A percentile compares a stretch with the other conserved stretches of the same genome.
phyloP scores from a whole-genome alignment of 1,140 invertebrate species.

The Drosophila busckii region DNA sequence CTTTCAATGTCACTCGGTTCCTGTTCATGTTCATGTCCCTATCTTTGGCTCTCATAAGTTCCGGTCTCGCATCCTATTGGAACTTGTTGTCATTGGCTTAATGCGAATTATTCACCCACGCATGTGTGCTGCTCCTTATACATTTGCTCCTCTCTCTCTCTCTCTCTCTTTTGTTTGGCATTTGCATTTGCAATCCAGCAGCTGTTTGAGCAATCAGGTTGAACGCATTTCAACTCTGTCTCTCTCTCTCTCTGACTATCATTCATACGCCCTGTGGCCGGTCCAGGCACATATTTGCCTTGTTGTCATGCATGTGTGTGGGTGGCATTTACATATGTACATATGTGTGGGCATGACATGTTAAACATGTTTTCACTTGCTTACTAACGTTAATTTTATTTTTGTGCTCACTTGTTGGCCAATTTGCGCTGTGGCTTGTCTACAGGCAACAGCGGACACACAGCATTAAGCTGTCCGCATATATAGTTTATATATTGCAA shows the following conservation, averaged over 20 bases:
- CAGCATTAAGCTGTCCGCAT: too few species aligned
- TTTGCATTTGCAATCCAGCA: conserved; percentile 49
- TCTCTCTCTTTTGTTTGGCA: too few species aligned
- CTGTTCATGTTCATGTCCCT: too few species aligned
- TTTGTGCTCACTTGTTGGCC: conserved; percentile 30
- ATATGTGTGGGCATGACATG: conserved; percentile 42
- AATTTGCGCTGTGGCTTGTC: conserved; percentile 27
- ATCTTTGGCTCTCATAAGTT: too few species aligned
- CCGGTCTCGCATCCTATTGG: too few species aligned
- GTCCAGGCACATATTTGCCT: not conserved
- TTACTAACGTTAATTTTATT: conserved; percentile 35
- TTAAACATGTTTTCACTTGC: conserved; percentile 57
- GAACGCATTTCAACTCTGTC: conserved; percentile 54
- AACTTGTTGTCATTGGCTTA: too few species aligned
- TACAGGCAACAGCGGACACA: not conserved
- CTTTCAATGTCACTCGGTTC: too few species aligned
- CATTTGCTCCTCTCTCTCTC: too few species aligned
- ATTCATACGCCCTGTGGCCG: conserved; percentile 60
- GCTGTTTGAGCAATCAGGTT: conserved; percentile 43
- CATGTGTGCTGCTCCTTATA: too few species aligned
- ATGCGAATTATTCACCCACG: too few species aligned
- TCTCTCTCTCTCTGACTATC: too few species aligned
- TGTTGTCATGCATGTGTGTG: not conserved
- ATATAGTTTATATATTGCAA: too few species aligned
- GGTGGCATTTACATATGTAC: conserved; percentile 7